Evolutionary conservation across 2,113 vertebrate species (phyloP), one percentile per base, ranked within the genome.

Genomic region (Sinocyclocheilus rhinocerous): DNA sequence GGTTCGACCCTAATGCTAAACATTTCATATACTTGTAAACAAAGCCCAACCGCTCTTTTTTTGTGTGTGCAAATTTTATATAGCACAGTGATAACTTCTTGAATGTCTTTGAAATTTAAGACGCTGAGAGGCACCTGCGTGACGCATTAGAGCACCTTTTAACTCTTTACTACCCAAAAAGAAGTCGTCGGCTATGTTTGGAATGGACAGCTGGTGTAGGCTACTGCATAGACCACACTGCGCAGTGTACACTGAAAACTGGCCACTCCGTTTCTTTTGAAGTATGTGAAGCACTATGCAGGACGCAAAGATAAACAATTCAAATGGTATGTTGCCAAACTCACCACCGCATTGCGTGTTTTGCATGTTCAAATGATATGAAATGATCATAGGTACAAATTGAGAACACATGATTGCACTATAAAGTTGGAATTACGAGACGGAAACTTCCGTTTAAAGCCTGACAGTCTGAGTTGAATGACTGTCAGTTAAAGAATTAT

Each of bases 141-240:
- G 95, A 94, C 92, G 93, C 93, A 70, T 94, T 92, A 91, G 91
- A 94, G 94, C 94, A 94, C 92, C 93, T 79, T 92, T 95, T 95
- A 95, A 95, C 94, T 93, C 94, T 92, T 95, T 39, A 15, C n/a
- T 16, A 24, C 12, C 73, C 73, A 16, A 9, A 6, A 24, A 76
- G 42, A 76, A 76, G 45, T 24, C 12, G 42, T 6, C 22, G 39
- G 45, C 45, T 50, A 3, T 76, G n/a, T 76, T 18, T 50, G 13
- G 13, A 76, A 24, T 76, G 42, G 24, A n/a, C 42, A 52, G 24
- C 45, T 50, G 11, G 42, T 36, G 42, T 11, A 33, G 29, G 29
- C 36, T 36, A 61, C 59, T 61, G 59, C 59, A 10, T 11, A 61
- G 59, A 20, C 16, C 12, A 20, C 16, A 48, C 13, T 26, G 73